Evolutionary conservation across 2,888 invertebrate species (phyloP).

Genomic region (Phanerotoma sp.): DNA sequence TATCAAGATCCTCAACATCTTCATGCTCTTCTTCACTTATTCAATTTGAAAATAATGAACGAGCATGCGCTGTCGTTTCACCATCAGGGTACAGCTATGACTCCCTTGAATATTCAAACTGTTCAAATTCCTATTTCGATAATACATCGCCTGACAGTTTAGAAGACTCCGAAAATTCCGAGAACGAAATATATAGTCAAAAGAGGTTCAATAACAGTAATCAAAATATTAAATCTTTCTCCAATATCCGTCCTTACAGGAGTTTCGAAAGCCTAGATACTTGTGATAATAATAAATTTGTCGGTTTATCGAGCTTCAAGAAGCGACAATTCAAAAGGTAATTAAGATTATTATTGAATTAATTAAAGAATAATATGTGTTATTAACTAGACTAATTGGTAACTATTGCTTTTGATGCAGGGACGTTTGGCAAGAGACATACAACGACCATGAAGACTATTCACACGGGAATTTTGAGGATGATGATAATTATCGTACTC

Average conservation of each 20-base stretch:
- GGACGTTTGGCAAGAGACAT: constrained; percentile 40
- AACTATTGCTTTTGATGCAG: too few species aligned
- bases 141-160: constrained; percentile 61
- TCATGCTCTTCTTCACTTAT: constrained; percentile 80
- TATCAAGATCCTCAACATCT: constrained; percentile 62
- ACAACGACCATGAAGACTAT: constrained; percentile 48
- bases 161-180: constrained; percentile 50
- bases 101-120: constrained; percentile 58
- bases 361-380: too few species aligned
- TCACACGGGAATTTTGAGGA: constrained; percentile 42
- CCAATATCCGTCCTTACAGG: constrained; percentile 56
- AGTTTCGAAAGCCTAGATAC: constrained; percentile 60
- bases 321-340: constrained; percentile 3
- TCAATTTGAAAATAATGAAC: constrained; percentile 82
- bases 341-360: not conserved
- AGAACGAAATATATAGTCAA: constrained; percentile 5
- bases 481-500: constrained; percentile 40
- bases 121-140: constrained; percentile 44
- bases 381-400: too few species aligned
- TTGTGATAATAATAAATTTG: constrained; percentile 33
- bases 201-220: constrained; percentile 14
- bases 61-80: constrained; percentile 63
- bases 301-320: not conserved
- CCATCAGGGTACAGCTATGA: constrained; percentile 60
- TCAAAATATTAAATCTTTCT: constrained; percentile 31